Base-by-base conservation (phyloP, 2,113 vertebrate species). In the Ochotona princeps region DNA sequence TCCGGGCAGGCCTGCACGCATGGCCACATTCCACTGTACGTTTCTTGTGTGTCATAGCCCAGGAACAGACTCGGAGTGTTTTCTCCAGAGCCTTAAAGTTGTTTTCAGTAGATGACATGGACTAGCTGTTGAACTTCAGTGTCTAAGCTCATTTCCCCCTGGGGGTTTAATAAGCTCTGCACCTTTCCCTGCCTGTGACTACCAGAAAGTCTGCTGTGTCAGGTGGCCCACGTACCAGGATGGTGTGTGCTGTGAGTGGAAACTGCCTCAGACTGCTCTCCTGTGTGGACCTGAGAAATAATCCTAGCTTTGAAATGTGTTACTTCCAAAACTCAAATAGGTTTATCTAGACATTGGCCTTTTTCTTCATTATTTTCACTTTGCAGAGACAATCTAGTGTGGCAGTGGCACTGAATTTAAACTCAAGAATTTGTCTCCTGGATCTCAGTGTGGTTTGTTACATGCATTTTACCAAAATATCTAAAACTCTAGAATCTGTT, bases 161-260 rank as follows among this genome's bases (percentile, higher is more conserved):
- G 32, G 72, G 57, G 32, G 14, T 84, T 79, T 51, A 15, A 17
- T 26, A 20, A 54, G 5, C 23, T 65, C 44, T 20, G 5, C 14
- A 18, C n/a, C n/a, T 6, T 80, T 7, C 32, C 44, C 49, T 21
- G 15, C 35, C 23, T 21, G 32, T 5, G 13, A 18, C 17, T 8
- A 15, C 9, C 57, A n/a, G 2, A 49, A 26, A 3, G n/a, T 20
- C 26, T 51, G 11, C 14, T 61, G 21, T 2, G 47, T 65, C 2
- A 2, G 7, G 51, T 70, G 26, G 11, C 25, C 3, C 23, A 32
- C 8, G 26, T 1, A 9, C 0, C 54, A 78, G 7, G 32, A 7
- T 44, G 79, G 15, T 32, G 65, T 26, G 5, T 11, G 11, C 5
- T 60, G 10, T 5, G 6, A 3, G 20, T 73, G 47, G 57, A 21